Base-by-base conservation (phyloP, 2,888 invertebrate genomes). In the Cerceris ruficornis region DNA sequence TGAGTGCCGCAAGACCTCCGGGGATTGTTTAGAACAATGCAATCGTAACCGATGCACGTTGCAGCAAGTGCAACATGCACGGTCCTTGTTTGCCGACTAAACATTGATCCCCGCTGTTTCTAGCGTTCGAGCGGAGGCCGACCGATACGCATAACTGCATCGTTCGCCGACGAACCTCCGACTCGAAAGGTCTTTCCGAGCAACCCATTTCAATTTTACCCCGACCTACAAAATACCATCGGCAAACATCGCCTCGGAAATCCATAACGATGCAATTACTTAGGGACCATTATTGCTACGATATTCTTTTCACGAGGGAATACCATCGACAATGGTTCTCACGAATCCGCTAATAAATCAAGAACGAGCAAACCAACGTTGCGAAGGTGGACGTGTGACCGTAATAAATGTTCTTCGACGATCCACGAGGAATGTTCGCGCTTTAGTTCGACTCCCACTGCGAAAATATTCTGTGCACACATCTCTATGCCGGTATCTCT, bases 11-110 rank as follows among this genome's bases (percentile, higher is more conserved):
- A 50, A 71, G 74, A 76, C 74, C 71, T 72, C 60, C 52, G 66
- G 67, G 79, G 67, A 71, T 80, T 76, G 82, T 78, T 77, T 73
- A 69, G 86, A 82, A 75, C 83, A 83, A 82, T 80, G 74, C 69
- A 69, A 80, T 67, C 54, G 79, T 78, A 81, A 83, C 74, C 65
- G 64, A 81, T 71, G 67, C 72, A 75, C 49, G 65, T 14, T 72
- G 54, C 59, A 73, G 55, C 76, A 60, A 77, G 64, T 55, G 72
- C 69, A 54, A 43, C 43, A 59, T 49, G 61, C 61, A 60, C 60
- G 50, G 13, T 39, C 14, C 28, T 46, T 85, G 79, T 81, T 81
- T 85, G 75, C 57, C 42, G 74, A 71, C 65, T 75, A 77, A 85
- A 85, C 81, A 83, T 81, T 81, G 79, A 77, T 73, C 75, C 71